Conservation (phyloP, 2,888 invertebrate species). For the Crocallis elinguaria region DNA sequence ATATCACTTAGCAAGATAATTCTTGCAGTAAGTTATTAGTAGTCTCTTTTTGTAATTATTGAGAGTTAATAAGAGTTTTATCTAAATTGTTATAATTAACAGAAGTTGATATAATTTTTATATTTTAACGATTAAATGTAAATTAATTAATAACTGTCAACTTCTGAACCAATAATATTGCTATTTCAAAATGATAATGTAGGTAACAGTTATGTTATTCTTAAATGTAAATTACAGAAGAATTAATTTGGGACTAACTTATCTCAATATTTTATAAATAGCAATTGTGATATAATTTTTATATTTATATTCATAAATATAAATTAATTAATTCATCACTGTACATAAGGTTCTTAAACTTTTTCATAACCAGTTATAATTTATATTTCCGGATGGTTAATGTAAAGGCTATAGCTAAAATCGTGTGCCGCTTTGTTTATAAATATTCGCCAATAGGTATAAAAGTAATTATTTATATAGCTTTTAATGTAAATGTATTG, state of each 20-base stretch:
- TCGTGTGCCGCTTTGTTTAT: conserved; percentile 1
- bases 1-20: too few species aligned
- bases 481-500: conserved; percentile 12
- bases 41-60: too few species aligned
- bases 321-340: too few species aligned
- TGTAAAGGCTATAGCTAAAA: neutral
- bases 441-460: neutral
- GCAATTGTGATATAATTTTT: too few species aligned
- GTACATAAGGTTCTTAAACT: too few species aligned
- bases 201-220: too few species aligned
- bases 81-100: neutral
- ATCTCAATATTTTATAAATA: too few species aligned
- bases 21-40: too few species aligned
- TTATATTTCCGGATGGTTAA: conserved; percentile 4
- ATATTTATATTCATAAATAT: too few species aligned
- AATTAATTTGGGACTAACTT: too few species aligned
- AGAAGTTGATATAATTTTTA: neutral
- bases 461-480: conserved; percentile 18
- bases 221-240: too few species aligned
- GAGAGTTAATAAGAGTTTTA: neutral
- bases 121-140: neutral
- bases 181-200: too few species aligned
- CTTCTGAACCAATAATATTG: neutral
- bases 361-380: neutral
- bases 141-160: neutral